Conservation (phyloP, 2,888 invertebrate species). For the Pseudococcus jackbeardsleyi region DNA sequence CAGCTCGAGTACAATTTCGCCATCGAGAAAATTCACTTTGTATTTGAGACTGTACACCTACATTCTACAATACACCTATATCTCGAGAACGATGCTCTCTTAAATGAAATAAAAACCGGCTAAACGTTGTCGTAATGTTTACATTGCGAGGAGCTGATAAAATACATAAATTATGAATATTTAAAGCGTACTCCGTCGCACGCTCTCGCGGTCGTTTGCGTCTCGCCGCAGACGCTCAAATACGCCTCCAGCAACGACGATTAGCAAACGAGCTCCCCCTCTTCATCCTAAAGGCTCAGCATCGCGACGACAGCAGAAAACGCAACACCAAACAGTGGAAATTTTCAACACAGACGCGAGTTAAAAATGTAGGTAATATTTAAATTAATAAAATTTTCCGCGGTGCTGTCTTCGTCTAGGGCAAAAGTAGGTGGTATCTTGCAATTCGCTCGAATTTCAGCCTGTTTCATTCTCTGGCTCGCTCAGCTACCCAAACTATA, state of each 20-base stretch:
- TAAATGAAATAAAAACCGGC: slow-evolving; percentile 48
- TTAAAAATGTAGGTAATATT: slow-evolving; percentile 42
- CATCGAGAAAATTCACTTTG: not conserved
- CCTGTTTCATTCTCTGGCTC: not conserved
- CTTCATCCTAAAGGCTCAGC: too few species aligned
- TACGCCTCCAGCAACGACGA: not conserved
- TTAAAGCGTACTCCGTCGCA: not conserved
- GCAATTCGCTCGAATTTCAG: not conserved
- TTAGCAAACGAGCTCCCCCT: slow-evolving; percentile 6
- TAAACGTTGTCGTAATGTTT: slow-evolving; percentile 53
- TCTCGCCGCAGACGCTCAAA: not conserved
- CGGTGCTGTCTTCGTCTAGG: not conserved
- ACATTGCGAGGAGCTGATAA: slow-evolving; percentile 49
- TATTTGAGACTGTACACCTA: not conserved
- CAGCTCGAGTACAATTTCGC: not conserved
- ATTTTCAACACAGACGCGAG: slow-evolving; percentile 30
- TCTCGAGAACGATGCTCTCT: not conserved
- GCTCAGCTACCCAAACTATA: not conserved
- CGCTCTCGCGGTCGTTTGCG: not conserved
- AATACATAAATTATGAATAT: slow-evolving; percentile 56
- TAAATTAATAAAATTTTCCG: slow-evolving; percentile 49
- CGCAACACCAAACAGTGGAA: not conserved
- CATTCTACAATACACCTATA: not conserved
- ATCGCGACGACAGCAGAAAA: not conserved
- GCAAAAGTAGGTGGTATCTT: not conserved